Evolutionary conservation across 2,888 invertebrate species (phyloP).

Genomic region (Metellina segmentata): DNA sequence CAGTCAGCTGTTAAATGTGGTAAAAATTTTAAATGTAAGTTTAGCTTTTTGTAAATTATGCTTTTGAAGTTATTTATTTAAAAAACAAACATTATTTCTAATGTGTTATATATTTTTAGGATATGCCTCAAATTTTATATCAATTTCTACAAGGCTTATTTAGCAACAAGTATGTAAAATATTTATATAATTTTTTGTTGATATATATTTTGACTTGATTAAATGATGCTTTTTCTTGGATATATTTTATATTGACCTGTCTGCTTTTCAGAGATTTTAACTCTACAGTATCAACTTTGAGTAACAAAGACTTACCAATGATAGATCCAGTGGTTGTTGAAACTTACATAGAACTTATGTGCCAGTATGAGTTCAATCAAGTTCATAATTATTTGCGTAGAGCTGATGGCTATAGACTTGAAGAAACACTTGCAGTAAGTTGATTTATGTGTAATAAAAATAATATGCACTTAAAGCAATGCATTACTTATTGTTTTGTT

Average conservation of each 20-base stretch:
- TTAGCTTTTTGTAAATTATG: not conserved
- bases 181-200: not conserved
- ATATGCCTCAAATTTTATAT: slow-evolving; percentile 82
- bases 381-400: slow-evolving; percentile 82
- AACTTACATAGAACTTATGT: slow-evolving; percentile 85
- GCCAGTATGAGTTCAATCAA: slow-evolving; percentile 83
- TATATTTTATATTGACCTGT: not conserved
- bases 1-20: slow-evolving; percentile 61
- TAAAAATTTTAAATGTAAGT: slow-evolving; percentile 66
- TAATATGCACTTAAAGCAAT: too few species aligned
- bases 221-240: not conserved
- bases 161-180: slow-evolving; percentile 81
- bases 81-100: slow-evolving; percentile 79
- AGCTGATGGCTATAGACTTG: slow-evolving; percentile 85
- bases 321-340: slow-evolving; percentile 83
- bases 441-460: not conserved
- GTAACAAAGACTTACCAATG: slow-evolving; percentile 77
- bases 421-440: slow-evolving; percentile 84
- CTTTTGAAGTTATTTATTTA: slow-evolving; percentile 39
- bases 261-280: slow-evolving; percentile 53
- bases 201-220: not conserved
- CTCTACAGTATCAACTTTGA: slow-evolving; percentile 32
- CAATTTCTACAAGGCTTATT: slow-evolving; percentile 85
- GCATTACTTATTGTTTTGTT: too few species aligned
- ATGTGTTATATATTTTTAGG: slow-evolving; percentile 82